Conservation (phyloP, 2,888 invertebrate species). For the Pogonocherus hispidulus region DNA sequence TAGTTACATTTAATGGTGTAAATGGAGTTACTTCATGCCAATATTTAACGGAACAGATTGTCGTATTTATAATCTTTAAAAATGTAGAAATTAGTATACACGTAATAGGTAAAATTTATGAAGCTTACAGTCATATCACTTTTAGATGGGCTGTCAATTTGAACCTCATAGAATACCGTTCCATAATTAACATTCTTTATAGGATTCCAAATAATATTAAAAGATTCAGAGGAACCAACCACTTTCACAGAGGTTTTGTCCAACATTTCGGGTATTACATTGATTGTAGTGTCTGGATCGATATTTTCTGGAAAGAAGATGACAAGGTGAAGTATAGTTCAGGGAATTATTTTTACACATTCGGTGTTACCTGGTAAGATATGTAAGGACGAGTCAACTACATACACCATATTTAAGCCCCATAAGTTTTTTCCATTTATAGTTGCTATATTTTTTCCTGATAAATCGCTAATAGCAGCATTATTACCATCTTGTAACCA, state of each 20-base stretch:
- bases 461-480: slow-evolving; percentile 82
- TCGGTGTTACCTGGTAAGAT: slow-evolving; percentile 51
- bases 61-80: slow-evolving; percentile 70
- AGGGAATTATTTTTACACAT: too few relatives aligned
- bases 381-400: slow-evolving; percentile 77
- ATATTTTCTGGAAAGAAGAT: slow-evolving; percentile 33
- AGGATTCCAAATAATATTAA: slow-evolving; percentile 88
- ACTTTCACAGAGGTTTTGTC: slow-evolving; percentile 77
- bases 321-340: not conserved
- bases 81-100: slow-evolving; percentile 23
- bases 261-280: slow-evolving; percentile 83
- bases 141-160: slow-evolving; percentile 74
- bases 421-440: slow-evolving; percentile 76
- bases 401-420: slow-evolving; percentile 78
- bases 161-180: slow-evolving; percentile 86
- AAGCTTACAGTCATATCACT: slow-evolving; percentile 71
- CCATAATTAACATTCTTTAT: slow-evolving; percentile 84
- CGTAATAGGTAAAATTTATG: not conserved
- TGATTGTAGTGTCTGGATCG: slow-evolving; percentile 65
- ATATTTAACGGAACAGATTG: slow-evolving; percentile 71
- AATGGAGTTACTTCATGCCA: slow-evolving; percentile 76
- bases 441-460: slow-evolving; percentile 80
- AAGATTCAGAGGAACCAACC: slow-evolving; percentile 82
- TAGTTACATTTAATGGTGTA: slow-evolving; percentile 78
- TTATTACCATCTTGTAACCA: slow-evolving; percentile 85